phyloP scores from a whole-genome alignment of 2,113 vertebrate genomes.

The Tachuris rubrigastra region DNA sequence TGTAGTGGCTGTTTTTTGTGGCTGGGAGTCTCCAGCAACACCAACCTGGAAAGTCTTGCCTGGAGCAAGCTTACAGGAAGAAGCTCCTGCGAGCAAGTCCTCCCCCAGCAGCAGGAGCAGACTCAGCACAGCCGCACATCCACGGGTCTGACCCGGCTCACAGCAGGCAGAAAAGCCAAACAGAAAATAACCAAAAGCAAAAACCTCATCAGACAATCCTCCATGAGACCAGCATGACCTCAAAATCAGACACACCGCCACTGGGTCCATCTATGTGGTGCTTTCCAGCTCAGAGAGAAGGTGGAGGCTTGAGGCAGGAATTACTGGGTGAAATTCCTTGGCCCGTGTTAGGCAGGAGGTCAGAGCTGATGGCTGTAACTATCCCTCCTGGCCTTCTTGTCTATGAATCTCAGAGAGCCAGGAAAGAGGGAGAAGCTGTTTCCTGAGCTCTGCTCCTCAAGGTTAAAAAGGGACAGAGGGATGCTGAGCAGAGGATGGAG shows the following conservation, averaged over 20 bases:
- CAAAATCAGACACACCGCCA: not conserved
- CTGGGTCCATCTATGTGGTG: not conserved
- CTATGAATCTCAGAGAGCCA: fast-evolving
- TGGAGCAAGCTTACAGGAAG: not conserved
- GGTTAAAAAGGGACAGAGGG: not conserved
- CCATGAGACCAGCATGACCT: not conserved
- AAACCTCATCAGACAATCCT: not conserved
- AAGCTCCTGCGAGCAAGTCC: not conserved
- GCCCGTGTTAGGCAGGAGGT: not conserved
- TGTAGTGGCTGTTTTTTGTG: fast-evolving
- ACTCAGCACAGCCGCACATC: not conserved
- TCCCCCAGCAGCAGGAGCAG: not conserved
- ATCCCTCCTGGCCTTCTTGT: not conserved
- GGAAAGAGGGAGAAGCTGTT: not conserved
- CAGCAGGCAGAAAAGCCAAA: not conserved
- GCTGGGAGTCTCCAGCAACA: not conserved
- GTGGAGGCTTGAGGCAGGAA: not conserved
- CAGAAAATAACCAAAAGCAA: not conserved
- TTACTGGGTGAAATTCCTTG: not conserved
- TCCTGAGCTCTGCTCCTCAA: not conserved
- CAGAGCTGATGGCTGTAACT: not conserved
- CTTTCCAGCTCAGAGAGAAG: not conserved
- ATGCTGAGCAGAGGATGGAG: not conserved
- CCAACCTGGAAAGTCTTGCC: fast-evolving
- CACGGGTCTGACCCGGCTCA: not conserved